phyloP scores from a whole-genome alignment of 2,113 vertebrate species.

The Colius striatus region DNA sequence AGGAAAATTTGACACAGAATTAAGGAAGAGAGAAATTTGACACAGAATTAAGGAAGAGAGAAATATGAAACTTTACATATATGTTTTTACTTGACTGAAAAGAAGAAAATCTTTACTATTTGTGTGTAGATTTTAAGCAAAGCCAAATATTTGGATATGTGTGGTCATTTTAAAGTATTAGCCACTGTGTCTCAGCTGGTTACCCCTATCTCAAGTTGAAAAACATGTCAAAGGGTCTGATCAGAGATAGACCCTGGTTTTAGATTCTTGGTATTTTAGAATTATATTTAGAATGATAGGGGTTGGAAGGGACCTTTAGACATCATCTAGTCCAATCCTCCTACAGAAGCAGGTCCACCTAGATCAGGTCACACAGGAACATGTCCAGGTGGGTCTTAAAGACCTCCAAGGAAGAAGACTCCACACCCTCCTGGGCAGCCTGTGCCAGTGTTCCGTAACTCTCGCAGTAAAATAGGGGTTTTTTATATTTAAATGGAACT shows the following conservation, averaged over 20 bases:
- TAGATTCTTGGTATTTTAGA: too few relatives aligned
- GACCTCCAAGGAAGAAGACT: too few relatives aligned
- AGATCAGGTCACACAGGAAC: too few relatives aligned
- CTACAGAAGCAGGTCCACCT: too few relatives aligned
- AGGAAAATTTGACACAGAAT: neutral
- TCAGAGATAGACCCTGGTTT: neutral
- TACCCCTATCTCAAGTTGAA: neutral
- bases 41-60: neutral
- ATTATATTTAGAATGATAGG: too few relatives aligned
- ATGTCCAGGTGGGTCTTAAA: too few relatives aligned
- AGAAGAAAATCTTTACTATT: neutral
- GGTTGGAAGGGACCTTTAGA: too few relatives aligned
- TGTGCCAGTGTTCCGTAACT: too few relatives aligned
- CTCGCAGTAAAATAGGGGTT: too few relatives aligned
- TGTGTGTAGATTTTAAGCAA: neutral
- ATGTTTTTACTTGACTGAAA: rapidly evolving
- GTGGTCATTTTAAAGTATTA: neutral
- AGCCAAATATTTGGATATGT: neutral
- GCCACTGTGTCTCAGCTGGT: rapidly evolving
- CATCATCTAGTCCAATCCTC: too few relatives aligned
- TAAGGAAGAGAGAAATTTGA: neutral
- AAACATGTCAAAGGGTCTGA: neutral
- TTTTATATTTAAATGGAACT: too few relatives aligned
- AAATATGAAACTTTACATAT: neutral
- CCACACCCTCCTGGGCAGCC: too few relatives aligned